Base-by-base conservation (phyloP, 2,888 invertebrate genomes). In the Rugalucina vietnamica region DNA sequence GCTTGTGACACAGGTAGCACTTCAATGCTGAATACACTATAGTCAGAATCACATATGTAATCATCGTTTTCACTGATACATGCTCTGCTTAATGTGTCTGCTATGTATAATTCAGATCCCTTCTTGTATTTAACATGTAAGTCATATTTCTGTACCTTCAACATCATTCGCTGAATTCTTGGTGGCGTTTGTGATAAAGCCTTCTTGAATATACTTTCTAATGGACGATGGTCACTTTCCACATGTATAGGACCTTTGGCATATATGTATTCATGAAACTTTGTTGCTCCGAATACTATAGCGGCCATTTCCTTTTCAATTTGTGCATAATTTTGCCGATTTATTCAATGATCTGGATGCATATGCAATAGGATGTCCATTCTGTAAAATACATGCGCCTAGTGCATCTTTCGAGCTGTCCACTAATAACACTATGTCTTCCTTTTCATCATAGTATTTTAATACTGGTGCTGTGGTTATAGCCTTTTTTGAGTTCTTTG, bases 261-360 rank as follows among this genome's bases (percentile, higher is more conserved):
- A 18, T 36, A 49, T 8, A 85, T 80, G 65, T 84, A 83, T n/a
- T 82, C 70, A n/a, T 82, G 27, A 73, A 88, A 87, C 32, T 80
- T 80, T 43, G 81, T 81, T 32, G 82, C 43, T 8, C 81, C 84
- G 32, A 83, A 89, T 4, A 82, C 79, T n/a, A 88, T 80, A 5
- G 84, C 82, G 24, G 79, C 65, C 18, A 88, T 65, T 50, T 90
- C 86, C 54, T 80, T 85, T 54, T 88, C 87, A 34, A 90, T 90
- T 43, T 73, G 80, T 21, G 88, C 85, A 74, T 82, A 89, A 27
- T 80, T 82, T 37, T 65, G 43, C 72, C 88, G 85, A 75, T 29
- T 79, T 57, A 8, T 82, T 87, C 3, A 91, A 43, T 29, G 89
- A 36, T 37, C 86, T 65, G 14, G 81, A n/a, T n/a, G n/a, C n/a